Conservation (phyloP, 2,888 invertebrate genomes). For the Cyaniris semiargus region DNA sequence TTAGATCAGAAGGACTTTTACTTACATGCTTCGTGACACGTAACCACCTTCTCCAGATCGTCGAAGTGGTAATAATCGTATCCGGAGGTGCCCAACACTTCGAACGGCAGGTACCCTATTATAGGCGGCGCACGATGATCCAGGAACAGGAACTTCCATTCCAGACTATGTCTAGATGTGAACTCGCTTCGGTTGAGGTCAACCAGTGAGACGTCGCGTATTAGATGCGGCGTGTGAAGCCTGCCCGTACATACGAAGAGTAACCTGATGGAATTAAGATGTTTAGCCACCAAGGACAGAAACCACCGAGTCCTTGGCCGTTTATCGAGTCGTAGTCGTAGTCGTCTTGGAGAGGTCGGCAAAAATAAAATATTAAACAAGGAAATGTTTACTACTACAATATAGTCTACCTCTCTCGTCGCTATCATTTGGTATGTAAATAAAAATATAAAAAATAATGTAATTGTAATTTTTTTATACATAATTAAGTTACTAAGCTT, state of each 20-base stretch:
- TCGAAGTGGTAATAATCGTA: slow-evolving; percentile 98
- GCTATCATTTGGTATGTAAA: no score
- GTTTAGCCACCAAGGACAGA: no score
- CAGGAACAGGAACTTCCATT: slow-evolving; percentile 97
- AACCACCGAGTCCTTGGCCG: no score
- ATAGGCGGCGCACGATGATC: slow-evolving; percentile 95
- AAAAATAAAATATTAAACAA: no score
- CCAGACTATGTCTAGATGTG: slow-evolving; percentile 94
- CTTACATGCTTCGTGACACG: slow-evolving; percentile 93
- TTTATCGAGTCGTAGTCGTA: no score
- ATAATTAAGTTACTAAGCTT: no score
- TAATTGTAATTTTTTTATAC: no score
- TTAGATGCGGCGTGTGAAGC: slow-evolving; percentile 89
- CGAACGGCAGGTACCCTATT: slow-evolving; percentile 96
- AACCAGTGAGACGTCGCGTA: slow-evolving; percentile 90
- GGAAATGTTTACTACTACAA: no score
- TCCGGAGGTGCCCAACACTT: slow-evolving; percentile 96
- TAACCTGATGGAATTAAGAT: slow-evolving; percentile 59
- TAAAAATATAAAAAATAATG: no score
- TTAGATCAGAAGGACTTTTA: slow-evolving; percentile 42
- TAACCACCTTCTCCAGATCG: slow-evolving; percentile 92
- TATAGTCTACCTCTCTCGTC: no score
- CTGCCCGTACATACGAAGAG: slow-evolving; percentile 92
- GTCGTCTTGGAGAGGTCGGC: no score
- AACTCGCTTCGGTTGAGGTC: slow-evolving; percentile 91